Percentiles rank a stretch among this genome's conserved stretches.
Evolutionary conservation across 1,140 invertebrate genomes (phyloP).

Genomic region (Apis laboriosa): DNA sequence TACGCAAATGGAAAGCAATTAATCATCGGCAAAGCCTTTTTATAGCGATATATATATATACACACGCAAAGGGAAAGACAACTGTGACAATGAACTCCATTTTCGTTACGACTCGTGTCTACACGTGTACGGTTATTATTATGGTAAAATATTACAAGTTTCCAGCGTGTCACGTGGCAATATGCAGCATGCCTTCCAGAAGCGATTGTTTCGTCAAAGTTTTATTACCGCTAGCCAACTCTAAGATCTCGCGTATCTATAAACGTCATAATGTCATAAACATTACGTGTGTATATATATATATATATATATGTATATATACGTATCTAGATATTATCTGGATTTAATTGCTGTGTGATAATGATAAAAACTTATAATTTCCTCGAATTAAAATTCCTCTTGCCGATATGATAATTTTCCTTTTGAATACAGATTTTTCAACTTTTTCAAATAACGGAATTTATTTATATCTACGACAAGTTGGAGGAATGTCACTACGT

Average conservation of each 20-base stretch:
- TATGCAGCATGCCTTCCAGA: neutral
- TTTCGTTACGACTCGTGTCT: neutral
- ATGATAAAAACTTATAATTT: neutral
- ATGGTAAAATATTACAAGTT: constrained; percentile 3
- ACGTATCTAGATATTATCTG: neutral
- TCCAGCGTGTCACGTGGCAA: neutral
- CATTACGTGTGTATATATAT: neutral
- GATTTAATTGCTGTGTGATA: neutral
- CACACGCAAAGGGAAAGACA: neutral
- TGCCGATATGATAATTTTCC: too few species aligned
- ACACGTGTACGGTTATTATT: neutral
- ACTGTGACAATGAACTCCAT: neutral
- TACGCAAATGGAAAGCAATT: constrained; percentile 8
- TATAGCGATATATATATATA: neutral
- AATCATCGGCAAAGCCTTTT: constrained; percentile 8
- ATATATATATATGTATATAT: neutral
- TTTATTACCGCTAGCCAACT: neutral
- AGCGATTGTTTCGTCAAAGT: constrained; percentile 13
- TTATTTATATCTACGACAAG: neutral
- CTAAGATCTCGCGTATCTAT: neutral
- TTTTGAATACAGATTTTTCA: neutral
- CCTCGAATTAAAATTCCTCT: neutral
- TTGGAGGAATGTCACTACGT: neutral
- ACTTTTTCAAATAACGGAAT: neutral
- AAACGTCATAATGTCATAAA: neutral